Conservation (phyloP, 2,888 invertebrate species). For the Cyaniris semiargus region DNA sequence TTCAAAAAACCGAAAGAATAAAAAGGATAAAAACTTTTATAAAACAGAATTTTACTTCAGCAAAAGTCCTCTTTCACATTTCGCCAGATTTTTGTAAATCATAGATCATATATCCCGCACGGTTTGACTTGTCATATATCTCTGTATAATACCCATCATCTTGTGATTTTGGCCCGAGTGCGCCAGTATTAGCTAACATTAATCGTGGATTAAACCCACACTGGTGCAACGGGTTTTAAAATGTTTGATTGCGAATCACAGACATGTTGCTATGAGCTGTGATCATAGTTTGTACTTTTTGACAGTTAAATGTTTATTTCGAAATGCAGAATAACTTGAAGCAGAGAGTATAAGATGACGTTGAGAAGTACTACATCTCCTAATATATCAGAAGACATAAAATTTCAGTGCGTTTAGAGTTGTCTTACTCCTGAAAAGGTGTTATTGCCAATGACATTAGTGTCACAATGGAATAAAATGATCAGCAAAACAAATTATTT, state of each 20-base stretch:
- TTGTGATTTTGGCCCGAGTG: not conserved
- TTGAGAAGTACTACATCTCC: not conserved
- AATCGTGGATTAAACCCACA: not conserved
- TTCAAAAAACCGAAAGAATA: not conserved
- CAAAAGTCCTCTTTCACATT: not conserved
- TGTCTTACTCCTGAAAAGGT: not conserved
- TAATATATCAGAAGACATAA: not conserved
- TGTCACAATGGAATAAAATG: not conserved
- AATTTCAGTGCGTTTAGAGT: not conserved
- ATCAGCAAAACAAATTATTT: not conserved
- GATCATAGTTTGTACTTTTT: not conserved
- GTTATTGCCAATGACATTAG: too few relatives aligned
- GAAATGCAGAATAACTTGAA: not conserved
- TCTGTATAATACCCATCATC: not conserved
- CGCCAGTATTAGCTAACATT: not conserved
- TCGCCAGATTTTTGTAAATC: not conserved
- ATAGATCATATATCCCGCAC: not conserved
- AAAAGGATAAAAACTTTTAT: not conserved
- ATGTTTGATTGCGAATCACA: not conserved
- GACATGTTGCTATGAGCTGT: not conserved
- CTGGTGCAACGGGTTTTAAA: not conserved
- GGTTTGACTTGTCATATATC: not conserved
- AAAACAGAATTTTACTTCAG: not conserved
- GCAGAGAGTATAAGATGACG: not conserved
- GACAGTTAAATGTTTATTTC: not conserved